phyloP scores from a whole-genome alignment of 2,797 vertebrate species.

The Perdix hodgsoniae region DNA sequence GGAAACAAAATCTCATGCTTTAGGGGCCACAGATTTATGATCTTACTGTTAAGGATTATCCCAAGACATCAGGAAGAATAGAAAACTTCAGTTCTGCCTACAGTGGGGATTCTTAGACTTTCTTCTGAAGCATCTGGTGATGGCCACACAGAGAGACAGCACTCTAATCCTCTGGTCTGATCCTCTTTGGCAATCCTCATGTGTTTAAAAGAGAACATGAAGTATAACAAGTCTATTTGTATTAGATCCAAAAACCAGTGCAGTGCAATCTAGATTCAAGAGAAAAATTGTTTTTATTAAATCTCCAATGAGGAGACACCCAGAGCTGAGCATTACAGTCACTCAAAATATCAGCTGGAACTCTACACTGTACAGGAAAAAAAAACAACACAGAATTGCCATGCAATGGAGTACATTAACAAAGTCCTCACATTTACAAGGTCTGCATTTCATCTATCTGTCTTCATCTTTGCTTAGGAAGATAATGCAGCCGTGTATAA shows the following conservation, averaged over 20 bases:
- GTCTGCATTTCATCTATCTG: neutral
- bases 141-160: constrained; percentile 58
- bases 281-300: neutral
- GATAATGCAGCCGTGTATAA: neutral
- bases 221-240: constrained; percentile 17
- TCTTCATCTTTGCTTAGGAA: neutral
- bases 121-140: constrained; percentile 55
- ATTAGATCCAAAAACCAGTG: neutral
- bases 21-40: constrained; percentile 54
- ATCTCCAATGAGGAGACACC: neutral
- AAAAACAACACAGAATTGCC: neutral
- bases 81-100: constrained; percentile 47
- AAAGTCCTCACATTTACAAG: neutral
- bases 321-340: neutral
- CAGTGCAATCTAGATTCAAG: neutral
- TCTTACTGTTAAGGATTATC: constrained; percentile 56
- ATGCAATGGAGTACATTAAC: neutral
- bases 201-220: constrained; percentile 7
- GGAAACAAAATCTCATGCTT: constrained; percentile 62
- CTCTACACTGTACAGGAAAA: neutral
- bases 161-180: constrained; percentile 17
- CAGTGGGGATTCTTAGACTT: constrained; percentile 42
- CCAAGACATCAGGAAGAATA: constrained; percentile 54
- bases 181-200: constrained; percentile 13
- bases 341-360: neutral